Conservation (phyloP, 2,113 vertebrate genomes). For the Otolemur garnettii region DNA sequence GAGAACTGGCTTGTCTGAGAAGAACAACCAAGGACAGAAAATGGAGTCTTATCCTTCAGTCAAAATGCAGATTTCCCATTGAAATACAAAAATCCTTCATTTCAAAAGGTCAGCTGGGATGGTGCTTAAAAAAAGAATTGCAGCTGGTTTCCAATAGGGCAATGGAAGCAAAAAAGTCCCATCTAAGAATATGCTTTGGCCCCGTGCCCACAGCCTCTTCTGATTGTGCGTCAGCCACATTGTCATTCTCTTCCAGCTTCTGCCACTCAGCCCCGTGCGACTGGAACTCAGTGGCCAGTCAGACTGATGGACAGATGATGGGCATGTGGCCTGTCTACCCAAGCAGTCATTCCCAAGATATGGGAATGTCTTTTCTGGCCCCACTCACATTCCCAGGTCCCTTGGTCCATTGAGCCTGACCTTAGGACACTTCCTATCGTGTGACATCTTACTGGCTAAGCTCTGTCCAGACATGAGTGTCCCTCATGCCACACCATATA, state of each 20-base stretch:
- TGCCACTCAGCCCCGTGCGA: not conserved
- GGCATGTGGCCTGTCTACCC: not conserved
- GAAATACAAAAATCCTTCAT: slow-evolving; percentile 68
- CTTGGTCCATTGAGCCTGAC: not conserved
- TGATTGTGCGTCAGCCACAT: not conserved
- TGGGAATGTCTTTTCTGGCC: not conserved
- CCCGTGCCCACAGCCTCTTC: slow-evolving; percentile 64
- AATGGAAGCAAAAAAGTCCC: slow-evolving; percentile 67
- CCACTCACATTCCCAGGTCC: not conserved
- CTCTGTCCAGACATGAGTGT: not conserved
- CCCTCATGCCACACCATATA: rapidly evolving
- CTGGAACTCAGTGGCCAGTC: not conserved
- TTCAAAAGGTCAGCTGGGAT: slow-evolving; percentile 73
- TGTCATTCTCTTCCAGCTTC: not conserved
- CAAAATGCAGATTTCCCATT: slow-evolving; percentile 73
- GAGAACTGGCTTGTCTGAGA: slow-evolving; percentile 57
- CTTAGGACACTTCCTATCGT: not conserved
- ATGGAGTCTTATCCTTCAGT: slow-evolving; percentile 56
- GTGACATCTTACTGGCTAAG: not conserved
- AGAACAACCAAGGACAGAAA: slow-evolving; percentile 70
- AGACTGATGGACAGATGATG: not conserved
- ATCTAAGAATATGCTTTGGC: slow-evolving; percentile 73
- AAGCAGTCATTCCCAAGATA: not conserved
- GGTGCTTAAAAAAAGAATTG: slow-evolving; percentile 74
- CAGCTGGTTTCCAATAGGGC: slow-evolving; percentile 73